These are phyloP conservation scores for Engraulis encrasicolus DNA, from an alignment of 2,113 vertebrate species.

Conservation along the genomic window DNA sequence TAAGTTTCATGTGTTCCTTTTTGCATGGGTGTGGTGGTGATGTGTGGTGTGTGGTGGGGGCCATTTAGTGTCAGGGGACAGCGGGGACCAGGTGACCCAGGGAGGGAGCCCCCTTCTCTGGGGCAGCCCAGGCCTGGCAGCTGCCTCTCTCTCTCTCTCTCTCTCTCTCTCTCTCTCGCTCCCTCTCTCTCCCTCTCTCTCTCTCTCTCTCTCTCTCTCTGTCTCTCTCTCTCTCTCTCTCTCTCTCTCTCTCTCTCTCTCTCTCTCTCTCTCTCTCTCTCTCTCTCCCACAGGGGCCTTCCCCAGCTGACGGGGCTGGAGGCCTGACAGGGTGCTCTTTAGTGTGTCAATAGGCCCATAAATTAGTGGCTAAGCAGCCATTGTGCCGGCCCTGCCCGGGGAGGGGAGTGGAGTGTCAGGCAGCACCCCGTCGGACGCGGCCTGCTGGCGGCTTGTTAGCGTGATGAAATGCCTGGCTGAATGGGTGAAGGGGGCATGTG, in stretches of 20 bases:
- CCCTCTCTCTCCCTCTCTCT: too few species aligned
- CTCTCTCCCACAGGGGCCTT: slow-evolving; percentile 80
- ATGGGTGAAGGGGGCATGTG: slow-evolving; percentile 65
- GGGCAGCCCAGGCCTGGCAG: slow-evolving; percentile 75
- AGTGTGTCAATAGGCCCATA: slow-evolving; percentile 81
- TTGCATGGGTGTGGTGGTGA: too few species aligned
- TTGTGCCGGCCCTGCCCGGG: slow-evolving; percentile 74
- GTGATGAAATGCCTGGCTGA: slow-evolving; percentile 80
- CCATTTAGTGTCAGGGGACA: slow-evolving; percentile 63
- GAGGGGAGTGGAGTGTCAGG: slow-evolving; percentile 75
- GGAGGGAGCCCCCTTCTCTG: slow-evolving; percentile 66
- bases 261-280: too few species aligned
- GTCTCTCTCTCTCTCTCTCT: too few species aligned
- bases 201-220: too few species aligned
- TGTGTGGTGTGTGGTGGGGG: background rate
- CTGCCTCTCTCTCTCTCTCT: slow-evolving; percentile 80
- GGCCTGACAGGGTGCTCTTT: slow-evolving; percentile 76
- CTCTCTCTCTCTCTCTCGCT: too few species aligned
- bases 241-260: too few species aligned
- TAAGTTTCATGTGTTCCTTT: too few species aligned
- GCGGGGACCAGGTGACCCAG: slow-evolving; percentile 72
- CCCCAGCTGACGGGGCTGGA: slow-evolving; percentile 77
- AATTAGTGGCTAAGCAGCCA: slow-evolving; percentile 82
- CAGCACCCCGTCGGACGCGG: slow-evolving; percentile 45
- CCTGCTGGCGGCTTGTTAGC: slow-evolving; percentile 79